phyloP scores from a whole-genome alignment of 2,113 vertebrate genomes.

The Calidris pygmaea region DNA sequence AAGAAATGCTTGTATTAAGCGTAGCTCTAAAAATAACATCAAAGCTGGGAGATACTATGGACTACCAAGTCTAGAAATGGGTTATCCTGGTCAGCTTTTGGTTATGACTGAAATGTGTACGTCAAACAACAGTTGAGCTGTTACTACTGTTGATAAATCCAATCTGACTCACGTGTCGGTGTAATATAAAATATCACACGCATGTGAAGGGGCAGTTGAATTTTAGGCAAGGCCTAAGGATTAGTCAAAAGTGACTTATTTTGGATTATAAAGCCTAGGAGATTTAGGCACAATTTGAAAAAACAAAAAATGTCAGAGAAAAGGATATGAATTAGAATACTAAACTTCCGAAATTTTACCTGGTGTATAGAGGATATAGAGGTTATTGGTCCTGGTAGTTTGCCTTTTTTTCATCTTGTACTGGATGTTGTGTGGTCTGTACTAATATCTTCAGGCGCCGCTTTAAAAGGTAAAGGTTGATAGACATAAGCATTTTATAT shows the following conservation, averaged over 20 bases:
- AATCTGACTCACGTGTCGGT: neutral
- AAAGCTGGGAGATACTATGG: neutral
- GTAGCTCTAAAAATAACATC: neutral
- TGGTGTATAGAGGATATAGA: rapidly evolving
- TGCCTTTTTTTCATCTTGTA: neutral
- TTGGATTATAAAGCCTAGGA: neutral
- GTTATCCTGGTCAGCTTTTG: neutral
- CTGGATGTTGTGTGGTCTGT: neutral
- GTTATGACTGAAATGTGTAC: neutral
- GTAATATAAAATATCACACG: neutral
- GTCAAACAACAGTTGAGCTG: neutral
- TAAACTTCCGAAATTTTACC: neutral
- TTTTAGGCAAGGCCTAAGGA: neutral
- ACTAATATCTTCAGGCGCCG: neutral
- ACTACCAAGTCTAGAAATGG: neutral
- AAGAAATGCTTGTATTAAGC: neutral
- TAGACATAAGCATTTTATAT: neutral
- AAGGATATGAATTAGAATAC: neutral
- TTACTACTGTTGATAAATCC: neutral
- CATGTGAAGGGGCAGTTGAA: neutral
- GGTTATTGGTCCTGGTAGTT: neutral
- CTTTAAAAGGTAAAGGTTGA: neutral
- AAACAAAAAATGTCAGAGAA: neutral
- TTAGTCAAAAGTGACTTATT: neutral
- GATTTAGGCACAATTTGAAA: neutral